phyloP scores from a whole-genome alignment of 2,797 vertebrate species.

The Lerista edwardsae region DNA sequence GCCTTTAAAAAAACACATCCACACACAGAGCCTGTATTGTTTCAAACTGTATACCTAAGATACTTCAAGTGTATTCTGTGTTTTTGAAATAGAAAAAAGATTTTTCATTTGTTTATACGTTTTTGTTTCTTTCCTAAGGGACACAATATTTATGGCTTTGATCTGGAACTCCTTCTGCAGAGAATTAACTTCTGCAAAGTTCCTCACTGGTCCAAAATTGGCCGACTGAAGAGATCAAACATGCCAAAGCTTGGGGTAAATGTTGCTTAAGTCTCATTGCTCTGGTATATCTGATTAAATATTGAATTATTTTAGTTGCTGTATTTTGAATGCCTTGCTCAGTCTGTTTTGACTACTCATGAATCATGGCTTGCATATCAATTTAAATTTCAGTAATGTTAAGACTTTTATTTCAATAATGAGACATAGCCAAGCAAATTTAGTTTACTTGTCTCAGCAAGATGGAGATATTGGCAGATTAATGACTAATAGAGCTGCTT shows the following conservation, averaged over 20 bases:
- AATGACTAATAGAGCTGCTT: constrained; percentile 62
- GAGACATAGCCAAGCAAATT: constrained; percentile 68
- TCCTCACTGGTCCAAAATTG: constrained; percentile 97
- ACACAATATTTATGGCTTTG: constrained; percentile 97
- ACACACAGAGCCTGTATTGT: background rate
- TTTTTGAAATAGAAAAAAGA: constrained; percentile 25
- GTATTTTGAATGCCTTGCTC: constrained; percentile 51
- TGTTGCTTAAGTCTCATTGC: constrained; percentile 50
- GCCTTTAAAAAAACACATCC: background rate
- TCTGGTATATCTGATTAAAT: constrained; percentile 64
- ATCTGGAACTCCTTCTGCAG: constrained; percentile 95
- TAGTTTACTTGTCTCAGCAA: constrained; percentile 64
- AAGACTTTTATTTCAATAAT: constrained; percentile 59
- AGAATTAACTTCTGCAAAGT: constrained; percentile 92
- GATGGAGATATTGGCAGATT: constrained; percentile 67
- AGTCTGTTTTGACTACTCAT: constrained; percentile 62
- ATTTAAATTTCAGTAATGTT: constrained; percentile 56
- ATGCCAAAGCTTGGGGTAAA: constrained; percentile 98
- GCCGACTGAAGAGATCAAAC: constrained; percentile 88
- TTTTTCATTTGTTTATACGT: constrained; percentile 71
- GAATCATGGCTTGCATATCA: constrained; percentile 48
- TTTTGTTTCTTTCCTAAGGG: constrained; percentile 79
- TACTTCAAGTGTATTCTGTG: constrained; percentile 66
- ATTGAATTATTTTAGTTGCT: constrained; percentile 56
- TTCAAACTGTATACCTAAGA: constrained; percentile 53